Percentiles rank a stretch among this genome's conserved stretches.
These are phyloP conservation scores for Furnarius figulus DNA, from an alignment of 2,113 vertebrate species.

Conservation along the genomic window DNA sequence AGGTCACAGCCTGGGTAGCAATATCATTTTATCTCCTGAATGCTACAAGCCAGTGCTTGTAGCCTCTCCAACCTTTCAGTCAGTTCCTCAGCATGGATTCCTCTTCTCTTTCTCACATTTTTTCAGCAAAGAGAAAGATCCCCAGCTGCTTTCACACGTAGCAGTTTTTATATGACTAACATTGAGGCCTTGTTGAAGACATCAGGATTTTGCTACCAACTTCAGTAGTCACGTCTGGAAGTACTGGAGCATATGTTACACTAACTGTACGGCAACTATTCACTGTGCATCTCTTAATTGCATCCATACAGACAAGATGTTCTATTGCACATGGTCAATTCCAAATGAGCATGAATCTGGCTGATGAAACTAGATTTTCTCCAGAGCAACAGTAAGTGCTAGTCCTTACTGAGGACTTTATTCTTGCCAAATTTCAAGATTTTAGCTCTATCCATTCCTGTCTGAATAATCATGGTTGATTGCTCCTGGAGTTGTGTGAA, in stretches of 20 bases:
- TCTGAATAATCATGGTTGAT: not conserved
- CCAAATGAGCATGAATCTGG: not conserved
- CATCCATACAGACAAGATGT: slow-evolving; percentile 45
- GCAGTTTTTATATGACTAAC: not conserved
- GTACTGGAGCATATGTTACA: slow-evolving; percentile 33
- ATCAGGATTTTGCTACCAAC: slow-evolving; percentile 33
- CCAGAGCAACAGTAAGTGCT: not conserved
- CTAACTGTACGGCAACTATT: slow-evolving; percentile 46
- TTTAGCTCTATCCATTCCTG: slow-evolving; percentile 4
- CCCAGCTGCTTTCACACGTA: not conserved
- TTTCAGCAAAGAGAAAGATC: not conserved
- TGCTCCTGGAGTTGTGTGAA: slow-evolving; percentile 39
- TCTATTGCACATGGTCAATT: slow-evolving; percentile 49
- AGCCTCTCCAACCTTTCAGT: not conserved
- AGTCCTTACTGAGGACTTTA: not conserved
- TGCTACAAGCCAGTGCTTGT: not conserved
- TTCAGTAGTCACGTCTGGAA: slow-evolving; percentile 37
- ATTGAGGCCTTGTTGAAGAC: slow-evolving; percentile 17
- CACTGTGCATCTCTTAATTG: slow-evolving; percentile 52
- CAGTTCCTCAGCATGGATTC: not conserved
- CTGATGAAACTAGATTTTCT: slow-evolving; percentile 4
- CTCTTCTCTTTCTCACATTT: not conserved
- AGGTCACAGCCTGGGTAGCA: not conserved
- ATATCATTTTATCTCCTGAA: not conserved
- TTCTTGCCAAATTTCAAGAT: slow-evolving; percentile 18